Conservation (phyloP, 1,140 invertebrate species). For the Zaprionus inermis region DNA sequence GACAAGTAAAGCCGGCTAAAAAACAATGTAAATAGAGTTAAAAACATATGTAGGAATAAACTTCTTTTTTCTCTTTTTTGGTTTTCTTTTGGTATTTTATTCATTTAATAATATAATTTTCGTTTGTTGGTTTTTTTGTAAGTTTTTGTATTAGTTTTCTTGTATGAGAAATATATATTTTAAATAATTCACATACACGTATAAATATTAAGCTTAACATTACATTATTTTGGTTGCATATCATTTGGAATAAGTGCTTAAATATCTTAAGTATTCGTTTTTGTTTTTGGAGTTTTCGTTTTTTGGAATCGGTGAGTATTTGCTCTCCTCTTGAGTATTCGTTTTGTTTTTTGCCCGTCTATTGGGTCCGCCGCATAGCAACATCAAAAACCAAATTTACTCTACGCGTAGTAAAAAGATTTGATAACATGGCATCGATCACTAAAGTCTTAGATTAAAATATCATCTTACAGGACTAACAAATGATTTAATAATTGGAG, state of each 20-base stretch:
- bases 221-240: slow-evolving; percentile 74
- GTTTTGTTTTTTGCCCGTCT: slow-evolving; percentile 12
- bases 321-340: slow-evolving; percentile 14
- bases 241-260: slow-evolving; percentile 72
- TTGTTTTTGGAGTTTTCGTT: slow-evolving; percentile 28
- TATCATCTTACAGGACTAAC: slow-evolving; percentile 44
- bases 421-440: slow-evolving; percentile 56
- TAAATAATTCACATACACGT: slow-evolving; percentile 50
- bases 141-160: slow-evolving; percentile 44
- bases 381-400: slow-evolving; percentile 56
- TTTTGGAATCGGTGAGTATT: slow-evolving; percentile 45
- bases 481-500: slow-evolving; percentile 27
- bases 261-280: slow-evolving; percentile 17
- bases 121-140: slow-evolving; percentile 43
- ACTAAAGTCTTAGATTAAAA: slow-evolving; percentile 17
- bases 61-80: slow-evolving; percentile 38
- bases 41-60: slow-evolving; percentile 38
- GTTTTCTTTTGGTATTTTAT: slow-evolving; percentile 60
- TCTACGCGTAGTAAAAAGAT: slow-evolving; percentile 23
- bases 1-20: slow-evolving; percentile 45
- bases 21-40: slow-evolving; percentile 43
- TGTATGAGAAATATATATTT: slow-evolving; percentile 49
- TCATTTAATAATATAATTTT: slow-evolving; percentile 69
- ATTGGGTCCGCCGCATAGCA: slow-evolving; percentile 25
- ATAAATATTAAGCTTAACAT: slow-evolving; percentile 60